Percentiles rank a stretch among this genome's conserved stretches.
Conservation (phyloP, 2,113 vertebrate genomes). For the Oncorhynchus gorbuscha region DNA sequence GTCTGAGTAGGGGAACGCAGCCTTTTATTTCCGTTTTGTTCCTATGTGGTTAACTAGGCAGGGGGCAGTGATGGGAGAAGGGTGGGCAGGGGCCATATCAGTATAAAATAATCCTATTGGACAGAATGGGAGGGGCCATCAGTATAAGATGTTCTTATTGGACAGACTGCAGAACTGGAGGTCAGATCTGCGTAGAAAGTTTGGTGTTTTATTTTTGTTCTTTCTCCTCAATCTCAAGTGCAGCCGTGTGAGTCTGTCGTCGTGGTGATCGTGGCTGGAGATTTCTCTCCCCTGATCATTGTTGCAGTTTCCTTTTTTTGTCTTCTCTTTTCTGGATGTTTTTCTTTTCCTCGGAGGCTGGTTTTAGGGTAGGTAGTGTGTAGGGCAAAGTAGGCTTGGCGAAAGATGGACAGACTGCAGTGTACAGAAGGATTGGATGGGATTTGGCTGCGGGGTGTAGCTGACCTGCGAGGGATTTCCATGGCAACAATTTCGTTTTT, state of each 20-base stretch:
- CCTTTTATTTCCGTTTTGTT: conserved; percentile 36
- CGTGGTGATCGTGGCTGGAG: conserved; percentile 45
- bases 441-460: conserved; percentile 34
- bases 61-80: conserved; percentile 4
- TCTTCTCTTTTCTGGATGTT: conserved; percentile 14
- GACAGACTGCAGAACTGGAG: conserved; percentile 28
- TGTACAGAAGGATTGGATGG: conserved; percentile 16
- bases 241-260: conserved; percentile 40
- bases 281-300: conserved; percentile 25
- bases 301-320: conserved; percentile 17
- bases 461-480: conserved; percentile 37
- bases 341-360: conserved; percentile 27
- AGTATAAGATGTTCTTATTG: conserved; percentile 8
- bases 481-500: conserved; percentile 5
- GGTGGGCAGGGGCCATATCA: background rate
- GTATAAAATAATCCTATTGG: conserved; percentile 1
- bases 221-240: conserved; percentile 15
- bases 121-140: background rate
- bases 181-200: conserved; percentile 31
- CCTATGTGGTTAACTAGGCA: background rate
- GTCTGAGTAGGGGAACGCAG: too few relatives aligned
- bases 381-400: conserved; percentile 12
- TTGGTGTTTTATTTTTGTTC: conserved; percentile 26
- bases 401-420: conserved; percentile 23
- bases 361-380: conserved; percentile 26